Percentiles rank a stretch among this genome's conserved stretches.
These are phyloP conservation scores for Stichodactyla helianthus DNA, from an alignment of 64 coral and sea anemone species.

Conservation along the genomic window DNA sequence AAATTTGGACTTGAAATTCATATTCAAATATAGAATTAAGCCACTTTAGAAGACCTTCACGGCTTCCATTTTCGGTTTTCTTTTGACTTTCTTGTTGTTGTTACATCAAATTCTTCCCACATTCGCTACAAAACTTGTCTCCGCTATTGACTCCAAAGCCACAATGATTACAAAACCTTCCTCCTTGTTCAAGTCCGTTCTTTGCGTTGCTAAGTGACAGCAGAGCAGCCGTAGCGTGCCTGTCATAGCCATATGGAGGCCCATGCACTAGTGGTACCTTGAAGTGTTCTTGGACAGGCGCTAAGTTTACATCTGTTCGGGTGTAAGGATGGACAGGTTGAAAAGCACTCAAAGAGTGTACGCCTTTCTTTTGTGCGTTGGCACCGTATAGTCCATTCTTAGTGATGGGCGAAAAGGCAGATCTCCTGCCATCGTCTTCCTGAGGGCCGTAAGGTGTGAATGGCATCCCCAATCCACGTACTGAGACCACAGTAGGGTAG, in stretches of 20 bases:
- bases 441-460: not conserved
- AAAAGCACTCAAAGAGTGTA: conserved; percentile 32
- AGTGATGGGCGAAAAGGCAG: conserved; percentile 49
- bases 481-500: conserved; percentile 12
- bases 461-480: not conserved
- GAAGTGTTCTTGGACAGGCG: conserved; percentile 39
- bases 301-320: not conserved
- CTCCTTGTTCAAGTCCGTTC: conserved; percentile 3
- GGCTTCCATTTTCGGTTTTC: not conserved
- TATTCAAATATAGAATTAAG: no score
- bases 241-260: conserved; percentile 34
- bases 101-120: conserved; percentile 20
- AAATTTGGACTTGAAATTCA: no score
- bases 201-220: conserved; percentile 20
- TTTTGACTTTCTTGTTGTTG: not conserved
- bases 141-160: conserved; percentile 33
- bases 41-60: no score
- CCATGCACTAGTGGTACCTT: conserved; percentile 23
- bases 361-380: conserved; percentile 21
- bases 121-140: conserved; percentile 66
- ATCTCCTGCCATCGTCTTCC: conserved; percentile 18
- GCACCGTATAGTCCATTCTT: conserved; percentile 26
- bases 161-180: conserved; percentile 35
- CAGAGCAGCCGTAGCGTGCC: conserved; percentile 17
- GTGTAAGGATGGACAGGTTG: conserved; percentile 35